A percentile compares a stretch with the other conserved stretches of the same genome.
phyloP scores from a whole-genome alignment of 2,888 invertebrate genomes.

The Polylopha cassiicola region DNA sequence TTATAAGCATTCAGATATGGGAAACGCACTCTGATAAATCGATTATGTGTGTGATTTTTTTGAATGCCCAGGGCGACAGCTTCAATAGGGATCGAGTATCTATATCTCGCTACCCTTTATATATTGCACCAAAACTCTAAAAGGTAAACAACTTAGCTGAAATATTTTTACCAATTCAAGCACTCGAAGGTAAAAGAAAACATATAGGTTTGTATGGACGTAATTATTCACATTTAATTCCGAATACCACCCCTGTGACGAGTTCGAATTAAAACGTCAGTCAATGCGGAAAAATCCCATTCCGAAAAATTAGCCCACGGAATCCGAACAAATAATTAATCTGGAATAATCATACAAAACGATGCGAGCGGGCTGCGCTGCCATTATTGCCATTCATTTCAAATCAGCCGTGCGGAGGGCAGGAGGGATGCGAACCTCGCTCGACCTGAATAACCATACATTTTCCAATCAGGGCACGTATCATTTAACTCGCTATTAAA shows the following conservation, averaged over 20 bases:
- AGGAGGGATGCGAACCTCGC: constrained; percentile 50
- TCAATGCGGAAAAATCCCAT: constrained; percentile 73
- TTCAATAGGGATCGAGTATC: constrained; percentile 3
- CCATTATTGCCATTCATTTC: constrained; percentile 77
- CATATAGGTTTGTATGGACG: neutral
- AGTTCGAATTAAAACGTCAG: constrained; percentile 73
- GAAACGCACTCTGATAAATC: constrained; percentile 44
- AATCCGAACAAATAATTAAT: constrained; percentile 77
- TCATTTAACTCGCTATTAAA: constrained; percentile 78
- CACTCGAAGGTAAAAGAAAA: no score
- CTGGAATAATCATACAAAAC: constrained; percentile 78
- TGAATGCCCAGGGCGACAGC: constrained; percentile 18
- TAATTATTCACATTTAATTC: constrained; percentile 26
- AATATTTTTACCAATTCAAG: no score
- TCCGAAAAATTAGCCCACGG: constrained; percentile 74
- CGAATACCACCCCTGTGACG: constrained; percentile 45
- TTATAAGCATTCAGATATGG: constrained; percentile 50
- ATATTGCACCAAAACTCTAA: no score
- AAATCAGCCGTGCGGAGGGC: constrained; percentile 72
- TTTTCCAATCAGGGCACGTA: constrained; percentile 77
- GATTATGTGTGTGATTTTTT: constrained; percentile 32
- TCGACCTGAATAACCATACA: constrained; percentile 76
- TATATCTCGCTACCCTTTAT: neutral
- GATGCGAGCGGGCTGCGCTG: constrained; percentile 71
- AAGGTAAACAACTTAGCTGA: no score